Evolutionary conservation across 1,140 invertebrate genomes (phyloP), one percentile per base, ranked within the genome.

Genomic region (Drosophila parabipectinata): DNA sequence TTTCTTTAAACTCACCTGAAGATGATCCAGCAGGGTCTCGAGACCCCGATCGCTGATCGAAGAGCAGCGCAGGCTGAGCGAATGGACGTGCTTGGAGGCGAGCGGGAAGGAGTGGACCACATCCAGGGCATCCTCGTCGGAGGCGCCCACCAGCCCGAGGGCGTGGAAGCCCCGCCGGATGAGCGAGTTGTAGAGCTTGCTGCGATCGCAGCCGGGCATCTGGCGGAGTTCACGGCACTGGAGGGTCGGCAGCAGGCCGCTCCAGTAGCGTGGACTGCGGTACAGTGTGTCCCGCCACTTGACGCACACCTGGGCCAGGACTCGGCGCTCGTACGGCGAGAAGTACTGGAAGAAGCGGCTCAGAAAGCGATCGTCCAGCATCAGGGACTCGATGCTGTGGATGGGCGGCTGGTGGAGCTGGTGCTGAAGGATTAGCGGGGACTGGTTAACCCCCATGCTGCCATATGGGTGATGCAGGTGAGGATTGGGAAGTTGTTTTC

Each of bases 231-330:
- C 96, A 26, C 96, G 94, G 90, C 96, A 98, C 69, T 96, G 95
- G 9, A 98, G 92, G 2, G 97, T 95, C 0, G 97, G 97, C 48
- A 96, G 93, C 44, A 98, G 93, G 1, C 97, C 96, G 14, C 94
- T 93, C 97, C 97, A 98, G 92, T 96, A 97, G 45, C 95, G 93
- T 0, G 96, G 96, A 39, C 95, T 95, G 21, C 96, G 94, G 91
- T 98, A 98, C 21, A 98, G 92, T 52, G 97, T 93, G 79, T 97
- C 96, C 60, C 97, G 94, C 97, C 97, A 98, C 90, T 94, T 94
- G 64, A 94, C 93, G 92, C 97, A 98, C 71, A 96, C 95, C 93
- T 97, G 96, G 14, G 97, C 96, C 71, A 98, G 93, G 5, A 94
- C 92, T 44, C 95, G 94, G 63, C 97, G 93, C 75, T 98, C 97